Evolutionary conservation across 2,888 invertebrate species (phyloP), one percentile per base, ranked within the genome.

Genomic region (Emmelina monodactyla): DNA sequence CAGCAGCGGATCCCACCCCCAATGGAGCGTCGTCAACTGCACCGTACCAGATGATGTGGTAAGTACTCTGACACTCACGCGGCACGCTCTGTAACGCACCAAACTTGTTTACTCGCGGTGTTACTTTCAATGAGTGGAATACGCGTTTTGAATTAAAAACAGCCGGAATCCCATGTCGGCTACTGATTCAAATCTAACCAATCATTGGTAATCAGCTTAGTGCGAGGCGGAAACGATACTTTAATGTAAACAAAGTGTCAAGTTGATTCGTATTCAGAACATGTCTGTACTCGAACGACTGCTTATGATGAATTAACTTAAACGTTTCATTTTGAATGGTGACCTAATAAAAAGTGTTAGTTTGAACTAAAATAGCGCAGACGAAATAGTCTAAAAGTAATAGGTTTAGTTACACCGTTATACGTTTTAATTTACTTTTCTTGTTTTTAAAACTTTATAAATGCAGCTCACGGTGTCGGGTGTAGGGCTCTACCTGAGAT

Each of bases 1-100:
- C 59, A 67, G 71, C 28, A 68, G 80, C 33, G 82, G 75, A 34
- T 73, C 76, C 16, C 83, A 82, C 46, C 82, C 83, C 31, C 62
- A 60, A 32, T 87, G 87, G 86, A 81, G 81, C 51, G 79, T 70
- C 48, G 79, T 88, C 53, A 86, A 86, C 68, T 88, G 88, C 63
- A 82, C 83, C 47, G 80, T 87, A 51, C 69, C 73, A 41, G 61
- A 62, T 37, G 68, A 80, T 54, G 82, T 86, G 85, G 88, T 86
- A 82, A 76, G 71, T 66, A 2, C 3, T 25, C n/a, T 4, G n/a
- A 25, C n/a, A 25, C 11, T n/a, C 25, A 38, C 25, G 15, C 16
- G 19, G 32, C 33, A n/a, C 22, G 11, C 16, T 10, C 16, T 11
- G 14, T 30, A 28, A 32, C 28, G 25, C 25, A 25, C 36, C 15